Conservation (phyloP, 2,797 vertebrate species). For the Mormyrops attenuatus region DNA sequence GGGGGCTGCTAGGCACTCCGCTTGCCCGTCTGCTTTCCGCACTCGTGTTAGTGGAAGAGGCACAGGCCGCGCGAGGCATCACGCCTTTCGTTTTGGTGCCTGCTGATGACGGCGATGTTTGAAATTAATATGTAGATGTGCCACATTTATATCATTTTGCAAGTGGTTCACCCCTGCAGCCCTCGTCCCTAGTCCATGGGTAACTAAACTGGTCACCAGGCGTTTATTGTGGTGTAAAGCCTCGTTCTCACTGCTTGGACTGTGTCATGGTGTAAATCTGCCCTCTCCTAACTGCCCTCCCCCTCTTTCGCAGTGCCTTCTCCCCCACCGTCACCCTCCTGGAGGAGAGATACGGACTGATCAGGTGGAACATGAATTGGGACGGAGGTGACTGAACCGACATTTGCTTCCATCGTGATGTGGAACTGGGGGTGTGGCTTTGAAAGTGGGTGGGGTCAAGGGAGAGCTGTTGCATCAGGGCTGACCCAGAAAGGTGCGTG, state of each 20-base stretch:
- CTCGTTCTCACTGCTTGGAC: not conserved
- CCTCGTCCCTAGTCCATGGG: not conserved
- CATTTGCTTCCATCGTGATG: not conserved
- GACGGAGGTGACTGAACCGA: slow-evolving; percentile 40
- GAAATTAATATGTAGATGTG: not conserved
- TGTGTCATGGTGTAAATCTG: not conserved
- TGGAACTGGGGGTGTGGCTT: not conserved
- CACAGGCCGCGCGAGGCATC: not conserved
- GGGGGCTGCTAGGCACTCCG: not conserved
- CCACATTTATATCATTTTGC: not conserved
- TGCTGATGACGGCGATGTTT: not conserved
- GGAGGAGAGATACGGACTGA: slow-evolving; percentile 72
- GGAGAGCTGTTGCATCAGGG: not conserved
- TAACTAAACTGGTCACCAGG: not conserved
- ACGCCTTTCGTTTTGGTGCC: not conserved
- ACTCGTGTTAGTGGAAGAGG: not conserved
- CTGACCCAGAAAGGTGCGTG: not conserved
- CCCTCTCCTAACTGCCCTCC: not conserved
- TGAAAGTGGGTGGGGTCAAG: slow-evolving; percentile 4
- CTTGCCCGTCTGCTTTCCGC: not conserved
- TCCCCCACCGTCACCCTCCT: slow-evolving; percentile 71
- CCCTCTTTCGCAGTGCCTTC: slow-evolving; percentile 66
- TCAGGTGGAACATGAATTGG: slow-evolving; percentile 44
- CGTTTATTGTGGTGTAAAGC: not conserved
- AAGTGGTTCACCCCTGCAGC: not conserved